Conservation (phyloP, 2,888 invertebrate species). For the Latrodectus hesperus region DNA sequence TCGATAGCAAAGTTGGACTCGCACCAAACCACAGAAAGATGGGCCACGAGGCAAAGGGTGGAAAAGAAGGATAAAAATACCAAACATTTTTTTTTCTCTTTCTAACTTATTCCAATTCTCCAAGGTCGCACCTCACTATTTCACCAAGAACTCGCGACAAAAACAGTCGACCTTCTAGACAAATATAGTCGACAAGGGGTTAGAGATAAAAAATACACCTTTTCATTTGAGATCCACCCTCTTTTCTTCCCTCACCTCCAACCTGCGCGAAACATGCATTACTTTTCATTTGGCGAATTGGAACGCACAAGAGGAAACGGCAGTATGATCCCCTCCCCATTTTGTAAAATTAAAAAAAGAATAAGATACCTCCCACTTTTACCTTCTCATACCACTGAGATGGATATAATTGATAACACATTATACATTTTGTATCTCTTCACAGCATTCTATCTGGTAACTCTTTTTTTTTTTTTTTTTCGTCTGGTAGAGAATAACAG, state of each 20-base stretch:
- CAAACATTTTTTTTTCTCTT: slow-evolving; percentile 29
- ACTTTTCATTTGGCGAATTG: neutral
- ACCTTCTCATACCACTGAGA: slow-evolving; percentile 24
- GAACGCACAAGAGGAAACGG: slow-evolving; percentile 25
- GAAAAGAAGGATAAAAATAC: slow-evolving; percentile 30
- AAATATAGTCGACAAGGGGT: slow-evolving; percentile 55
- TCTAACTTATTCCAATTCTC: slow-evolving; percentile 14
- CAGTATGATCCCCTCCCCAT: slow-evolving; percentile 44
- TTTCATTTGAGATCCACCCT: slow-evolving; percentile 32
- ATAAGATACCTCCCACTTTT: slow-evolving; percentile 30
- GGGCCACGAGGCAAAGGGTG: slow-evolving; percentile 33
- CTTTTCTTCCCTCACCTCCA: neutral
- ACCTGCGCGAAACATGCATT: too few species aligned
- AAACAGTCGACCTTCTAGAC: slow-evolving; percentile 64
- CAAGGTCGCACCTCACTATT: slow-evolving; percentile 59
- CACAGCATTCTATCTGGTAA: neutral
- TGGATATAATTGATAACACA: slow-evolving; percentile 32
- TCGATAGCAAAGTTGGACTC: slow-evolving; percentile 32
- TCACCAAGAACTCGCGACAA: slow-evolving; percentile 53
- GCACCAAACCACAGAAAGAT: slow-evolving; percentile 47
- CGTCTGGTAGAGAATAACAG: neutral
- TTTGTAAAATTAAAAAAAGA: neutral
- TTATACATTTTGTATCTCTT: neutral
- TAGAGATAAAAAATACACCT: slow-evolving; percentile 49
- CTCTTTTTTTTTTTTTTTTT: neutral